Base-by-base conservation (phyloP, 1,140 invertebrate genomes). In the Macrotrachela quadricornifera region DNA sequence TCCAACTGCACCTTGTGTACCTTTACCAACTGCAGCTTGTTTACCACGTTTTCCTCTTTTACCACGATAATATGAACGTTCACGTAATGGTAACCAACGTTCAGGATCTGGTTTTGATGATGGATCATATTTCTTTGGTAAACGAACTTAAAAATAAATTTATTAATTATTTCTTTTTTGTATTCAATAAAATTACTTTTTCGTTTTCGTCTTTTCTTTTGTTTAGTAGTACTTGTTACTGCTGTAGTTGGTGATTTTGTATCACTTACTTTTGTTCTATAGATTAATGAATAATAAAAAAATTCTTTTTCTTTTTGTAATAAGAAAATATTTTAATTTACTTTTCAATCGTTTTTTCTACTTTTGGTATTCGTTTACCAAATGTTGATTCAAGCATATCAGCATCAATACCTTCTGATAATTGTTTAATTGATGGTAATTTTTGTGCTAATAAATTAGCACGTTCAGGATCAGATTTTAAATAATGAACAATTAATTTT, bases 21-120 rank as follows among this genome's bases (percentile, higher is more conserved):
- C 53, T 50, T 54, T 54, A 1, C 40, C 46, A 38, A 54, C 30
- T 45, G 30, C 21, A 37, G 43, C 48, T 49, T 46, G 41, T 44
- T 54, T 54, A 15, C 15, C 15, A 13, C 15, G 12, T 15, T 15
- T 13, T 14, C 41, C 13, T 13, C 53, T 36, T 45, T 64, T 51
- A 57, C 59, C 64, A 54, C 62, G 57, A 70, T 82, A 96, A 55
- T 83, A 84, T 30, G 84, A 81, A 43, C 92, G 75, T 68, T 96
- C 90, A 68, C 87, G 82, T 61, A 78, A 80, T 0, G 91, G 91
- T 55, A 97, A 64, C 92, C 92, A 99, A 60, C 92, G 77, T 68
- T 97, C 92, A n/a, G 87, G 85, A 74, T 99, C 88, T 17, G 85
- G 81, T 52, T 74, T 63, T 49, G 77, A 75, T 59, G 77, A 79